Base-by-base conservation (phyloP, 2,888 invertebrate species). In the Catocala sponsa region DNA sequence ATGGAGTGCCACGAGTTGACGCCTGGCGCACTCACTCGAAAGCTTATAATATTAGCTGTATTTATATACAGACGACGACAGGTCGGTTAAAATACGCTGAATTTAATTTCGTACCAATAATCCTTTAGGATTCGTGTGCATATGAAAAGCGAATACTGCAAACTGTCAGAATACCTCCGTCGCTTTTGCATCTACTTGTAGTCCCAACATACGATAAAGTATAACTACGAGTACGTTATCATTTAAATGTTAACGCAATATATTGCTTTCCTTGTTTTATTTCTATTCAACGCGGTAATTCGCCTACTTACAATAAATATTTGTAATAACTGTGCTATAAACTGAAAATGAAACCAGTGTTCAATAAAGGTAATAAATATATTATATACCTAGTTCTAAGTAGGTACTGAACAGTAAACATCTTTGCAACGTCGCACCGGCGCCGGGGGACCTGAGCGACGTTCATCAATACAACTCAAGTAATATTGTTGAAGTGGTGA, bases 1-100 rank as follows among this genome's bases (percentile, higher is more conserved):
- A 59, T 58, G 52, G 25, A 64, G 47, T 48, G 6, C 50, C 58
- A 41, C 33, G 51, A 54, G 59, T 74, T 55, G 59, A 46, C 51
- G 35, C 9, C 50, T 6, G 33, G 11, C 11, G 6, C 33, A 4
- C 11, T 48, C 33, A 48, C 48, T 33, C 15, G 15, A 7, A 6
- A 15, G 15, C 46, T 46, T 48, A 32, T 48, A 48, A 32, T 48
- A 48, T 33, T 12, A 15, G 13, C n/a, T 48, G n/a, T 32, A 33
- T 48, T 48, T 48, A n/a, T 32, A 48, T n/a, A 48, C 33, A 7
- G 9, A 15, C n/a, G 48, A n/a, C 33, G 33, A 48, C 48, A 33
- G 4, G 11, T n/a, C 48, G 33, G 48, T 11, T 11, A 48, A 48
- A 32, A 48, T 33, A 25, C 25, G 10, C n/a, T 33, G 5, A 32